Base-by-base conservation (phyloP, 2,797 vertebrate genomes). In the Coregonus ussuriensis region DNA sequence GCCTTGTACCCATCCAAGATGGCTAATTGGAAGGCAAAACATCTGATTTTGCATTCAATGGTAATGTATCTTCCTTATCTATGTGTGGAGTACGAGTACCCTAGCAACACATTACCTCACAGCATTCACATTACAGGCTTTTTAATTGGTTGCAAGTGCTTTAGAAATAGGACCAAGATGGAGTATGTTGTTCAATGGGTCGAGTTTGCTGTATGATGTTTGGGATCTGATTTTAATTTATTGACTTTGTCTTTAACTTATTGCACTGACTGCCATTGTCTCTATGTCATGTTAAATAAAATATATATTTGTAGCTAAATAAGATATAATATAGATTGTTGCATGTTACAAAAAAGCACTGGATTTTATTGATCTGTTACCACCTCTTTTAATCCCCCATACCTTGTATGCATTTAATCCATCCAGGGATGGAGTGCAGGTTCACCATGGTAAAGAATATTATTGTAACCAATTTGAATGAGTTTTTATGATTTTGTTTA, bases 251-350 rank as follows among this genome's bases (percentile, higher is more conserved):
- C 66, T 71, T 72, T 81, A 81, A 75, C 65, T 71, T 75, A 77
- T 81, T 75, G 52, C 65, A 33, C 54, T 15, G 31, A 59, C 29
- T 71, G 72, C 4, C 18, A 65, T 37, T 71, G 59, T 54, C 37
- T 70, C 62, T 72, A 56, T n/a, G n/a, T 31, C 41, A 56, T 77
- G 7, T 21, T 56, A 54, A 15, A 15, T 1, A 14, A 56, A 16
- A 56, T 52, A 1, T 15, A 33, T 33, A 9, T 15, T 52, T 14
- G 47, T 71, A 29, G 70, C 25, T 54, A 16, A 54, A 72, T 16
- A 33, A 21, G 6, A 72, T 88, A 77, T 13, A 18, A 74, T 91
- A 15, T 79, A 53, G 16, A 78, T 76, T n/a, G 84, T 82, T 85
- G 83, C 41, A 15, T 81, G 52, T 75, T 71, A 21, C 56, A n/a